Evolutionary conservation across 2,113 vertebrate genomes (phyloP).

Genomic region (Myanophis thanlyinensis): DNA sequence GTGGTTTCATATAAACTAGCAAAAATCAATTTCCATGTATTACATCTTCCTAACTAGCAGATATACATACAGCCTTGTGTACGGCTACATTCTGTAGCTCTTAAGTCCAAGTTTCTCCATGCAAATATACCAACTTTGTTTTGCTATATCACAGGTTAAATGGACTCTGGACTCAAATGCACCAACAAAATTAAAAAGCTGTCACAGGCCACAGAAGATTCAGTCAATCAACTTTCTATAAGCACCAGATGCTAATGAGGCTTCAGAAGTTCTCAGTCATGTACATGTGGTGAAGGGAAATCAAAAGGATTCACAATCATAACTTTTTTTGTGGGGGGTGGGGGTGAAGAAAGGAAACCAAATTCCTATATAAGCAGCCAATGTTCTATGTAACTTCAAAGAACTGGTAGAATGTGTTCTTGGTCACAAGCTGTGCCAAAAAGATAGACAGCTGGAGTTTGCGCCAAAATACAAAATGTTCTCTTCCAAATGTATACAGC

Average conservation of each 20-base stretch:
- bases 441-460: conserved; percentile 7
- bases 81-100: background rate
- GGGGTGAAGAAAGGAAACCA: background rate
- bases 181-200: background rate
- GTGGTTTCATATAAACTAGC: background rate
- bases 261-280: background rate
- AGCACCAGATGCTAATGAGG: rapidly evolving
- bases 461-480: conserved; percentile 15
- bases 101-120: background rate
- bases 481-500: conserved; percentile 2
- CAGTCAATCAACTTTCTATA: background rate
- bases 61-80: background rate
- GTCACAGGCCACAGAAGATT: background rate
- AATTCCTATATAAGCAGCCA: conserved; percentile 28
- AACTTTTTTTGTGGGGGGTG: background rate
- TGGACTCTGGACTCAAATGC: background rate
- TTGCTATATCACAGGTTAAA: background rate
- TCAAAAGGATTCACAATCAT: background rate
- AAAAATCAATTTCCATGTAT: background rate
- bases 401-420: conserved; percentile 19
- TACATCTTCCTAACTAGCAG: background rate
- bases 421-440: conserved; percentile 12
- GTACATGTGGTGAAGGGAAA: background rate
- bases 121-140: background rate
- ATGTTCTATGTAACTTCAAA: conserved; percentile 3